Base-by-base conservation (phyloP, 1,140 invertebrate genomes). In the Mizuhopecten yessoensis region DNA sequence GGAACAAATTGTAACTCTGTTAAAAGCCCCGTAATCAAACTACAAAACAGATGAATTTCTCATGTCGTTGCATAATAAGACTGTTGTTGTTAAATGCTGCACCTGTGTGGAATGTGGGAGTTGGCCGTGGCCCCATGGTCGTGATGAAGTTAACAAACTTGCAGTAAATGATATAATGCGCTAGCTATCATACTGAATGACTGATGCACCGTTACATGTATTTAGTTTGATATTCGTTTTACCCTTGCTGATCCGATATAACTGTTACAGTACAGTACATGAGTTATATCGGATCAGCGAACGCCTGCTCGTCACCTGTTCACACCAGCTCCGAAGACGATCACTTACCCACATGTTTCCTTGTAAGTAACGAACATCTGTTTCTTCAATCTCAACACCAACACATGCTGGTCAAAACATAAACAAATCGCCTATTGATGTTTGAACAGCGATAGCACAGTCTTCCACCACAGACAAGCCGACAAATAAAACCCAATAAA, bases 261-360 rank as follows among this genome's bases (percentile, higher is more conserved):
- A n/a, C n/a, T n/a, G n/a, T n/a, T n/a, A n/a, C n/a, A n/a, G n/a
- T n/a, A n/a, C n/a, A n/a, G n/a, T n/a, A n/a, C n/a, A n/a, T n/a
- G n/a, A n/a, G 11, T 2, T 49, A 49, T 20, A 49, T 20, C 45
- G 20, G 9, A 75, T 75, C 57, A 75, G 57, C 57, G n/a, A 75
- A 75, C 57, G 57, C 7, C 57, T 29, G 2, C 57, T 29, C 57
- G 3, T 29, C 57, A 75, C 57, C 57, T 75, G 57, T 75, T 75
- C 15, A 75, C 57, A 75, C 1, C 3, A 75, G 23, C 29, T 7
- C 11, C 1, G 57, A 75, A 29, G n/a, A 29, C 57, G 57, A 75
- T 75, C 57, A 75, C 57, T 75, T 75, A 75, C 57, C 57, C 57
- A 3, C 57, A 75, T 75, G n/a, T 57, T 57, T 75, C 57, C 57